phyloP scores from a whole-genome alignment of 2,797 vertebrate genomes.

The Typhlichthys eigenmanni region DNA sequence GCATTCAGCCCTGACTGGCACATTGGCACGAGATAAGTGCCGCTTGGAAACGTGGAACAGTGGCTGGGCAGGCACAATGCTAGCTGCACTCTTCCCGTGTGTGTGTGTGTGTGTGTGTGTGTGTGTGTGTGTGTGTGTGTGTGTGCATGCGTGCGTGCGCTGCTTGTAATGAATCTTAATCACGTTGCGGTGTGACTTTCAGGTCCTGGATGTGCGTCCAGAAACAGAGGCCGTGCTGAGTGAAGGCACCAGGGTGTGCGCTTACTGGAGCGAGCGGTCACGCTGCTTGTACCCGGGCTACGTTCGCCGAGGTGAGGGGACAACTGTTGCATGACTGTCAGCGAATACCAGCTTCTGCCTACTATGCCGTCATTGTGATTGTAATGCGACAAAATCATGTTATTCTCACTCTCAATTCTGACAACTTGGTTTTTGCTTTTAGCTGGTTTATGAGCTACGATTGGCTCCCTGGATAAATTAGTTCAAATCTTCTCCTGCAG shows the following conservation, averaged over 20 bases:
- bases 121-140: constrained; percentile 39
- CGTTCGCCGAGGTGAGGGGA: constrained; percentile 84
- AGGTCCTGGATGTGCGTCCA: constrained; percentile 90
- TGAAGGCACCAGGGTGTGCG: constrained; percentile 90
- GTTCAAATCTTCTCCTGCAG: constrained; percentile 46
- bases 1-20: constrained; percentile 80
- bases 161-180: constrained; percentile 70
- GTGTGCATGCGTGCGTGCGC: constrained; percentile 37
- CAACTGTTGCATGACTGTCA: background rate
- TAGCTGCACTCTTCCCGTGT: constrained; percentile 48
- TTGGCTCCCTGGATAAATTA: background rate
- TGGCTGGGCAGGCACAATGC: constrained; percentile 70
- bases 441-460: background rate
- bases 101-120: constrained; percentile 39
- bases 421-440: background rate
- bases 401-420: background rate
- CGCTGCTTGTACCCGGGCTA: constrained; percentile 94
- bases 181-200: constrained; percentile 60
- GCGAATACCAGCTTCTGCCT: no score
- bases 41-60: constrained; percentile 74
- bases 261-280: constrained; percentile 96
- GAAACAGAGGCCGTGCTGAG: constrained; percentile 82
- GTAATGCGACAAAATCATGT: background rate
- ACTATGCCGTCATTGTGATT: background rate
- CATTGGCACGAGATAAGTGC: constrained; percentile 81